Evolutionary conservation across 1,140 invertebrate species (phyloP).

Genomic region (Nasonia longicornis): DNA sequence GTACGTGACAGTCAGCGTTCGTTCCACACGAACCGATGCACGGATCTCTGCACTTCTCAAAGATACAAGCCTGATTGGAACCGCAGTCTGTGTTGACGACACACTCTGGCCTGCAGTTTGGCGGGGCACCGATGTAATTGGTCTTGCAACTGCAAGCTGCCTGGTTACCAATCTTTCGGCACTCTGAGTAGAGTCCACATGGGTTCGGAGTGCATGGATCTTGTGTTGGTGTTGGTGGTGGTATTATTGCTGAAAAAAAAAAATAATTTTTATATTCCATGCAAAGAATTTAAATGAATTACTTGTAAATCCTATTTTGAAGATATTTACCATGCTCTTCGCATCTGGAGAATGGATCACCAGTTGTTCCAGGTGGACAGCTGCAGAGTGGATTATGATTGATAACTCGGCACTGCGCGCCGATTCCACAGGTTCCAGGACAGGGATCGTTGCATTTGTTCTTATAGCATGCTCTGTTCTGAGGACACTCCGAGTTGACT

Average conservation of each 20-base stretch:
- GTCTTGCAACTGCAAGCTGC: slow-evolving; percentile 72
- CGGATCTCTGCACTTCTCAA: slow-evolving; percentile 78
- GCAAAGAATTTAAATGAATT: not conserved
- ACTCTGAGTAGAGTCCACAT: slow-evolving; percentile 72
- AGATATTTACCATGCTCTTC: slow-evolving; percentile 54
- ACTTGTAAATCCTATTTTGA: not conserved
- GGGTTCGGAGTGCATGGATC: slow-evolving; percentile 68
- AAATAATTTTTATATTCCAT: not conserved
- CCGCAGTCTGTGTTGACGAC: slow-evolving; percentile 71
- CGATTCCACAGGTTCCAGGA: slow-evolving; percentile 81
- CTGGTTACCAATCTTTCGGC: slow-evolving; percentile 67
- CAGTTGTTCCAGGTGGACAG: slow-evolving; percentile 75
- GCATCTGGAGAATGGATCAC: slow-evolving; percentile 79
- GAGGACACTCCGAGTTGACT: slow-evolving; percentile 83
- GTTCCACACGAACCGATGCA: slow-evolving; percentile 78
- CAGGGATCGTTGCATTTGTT: slow-evolving; percentile 85
- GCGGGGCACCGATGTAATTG: slow-evolving; percentile 71
- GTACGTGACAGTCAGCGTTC: slow-evolving; percentile 79
- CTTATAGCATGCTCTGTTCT: slow-evolving; percentile 80
- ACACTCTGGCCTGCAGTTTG: slow-evolving; percentile 73
- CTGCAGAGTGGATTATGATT: slow-evolving; percentile 82
- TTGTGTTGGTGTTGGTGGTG: slow-evolving; percentile 50
- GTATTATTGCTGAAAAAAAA: slow-evolving; percentile 44
- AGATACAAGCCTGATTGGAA: slow-evolving; percentile 71
- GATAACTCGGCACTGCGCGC: slow-evolving; percentile 80